Percentiles rank a stretch among this genome's conserved stretches.
Conservation (phyloP, 2,888 invertebrate species). For the Leuctra nigra region DNA sequence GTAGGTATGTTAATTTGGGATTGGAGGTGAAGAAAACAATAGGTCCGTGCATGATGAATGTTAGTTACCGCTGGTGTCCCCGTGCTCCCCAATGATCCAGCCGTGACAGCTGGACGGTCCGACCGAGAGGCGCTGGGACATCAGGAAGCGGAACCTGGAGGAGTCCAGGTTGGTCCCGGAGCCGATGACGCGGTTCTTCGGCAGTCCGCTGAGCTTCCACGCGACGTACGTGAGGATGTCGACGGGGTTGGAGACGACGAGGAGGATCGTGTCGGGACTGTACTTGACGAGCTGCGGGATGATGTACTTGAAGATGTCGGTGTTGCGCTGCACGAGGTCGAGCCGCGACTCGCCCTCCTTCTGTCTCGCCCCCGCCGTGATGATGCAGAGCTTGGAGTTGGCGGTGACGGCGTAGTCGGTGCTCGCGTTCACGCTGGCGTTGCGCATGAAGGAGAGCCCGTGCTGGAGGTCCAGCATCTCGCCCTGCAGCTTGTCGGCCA, state of each 20-base stretch:
- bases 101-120: conserved; percentile 83
- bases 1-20: too few species aligned
- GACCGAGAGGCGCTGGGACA: conserved; percentile 74
- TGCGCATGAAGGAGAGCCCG: conserved; percentile 74
- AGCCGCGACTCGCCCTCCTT: conserved; percentile 84
- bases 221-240: conserved; percentile 89
- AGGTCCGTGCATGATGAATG: too few species aligned
- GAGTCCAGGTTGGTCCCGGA: conserved; percentile 93
- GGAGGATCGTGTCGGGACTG: conserved; percentile 77
- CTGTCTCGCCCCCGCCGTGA: conserved; percentile 89
- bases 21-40: too few species aligned
- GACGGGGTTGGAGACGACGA: conserved; percentile 90
- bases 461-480: conserved; percentile 91
- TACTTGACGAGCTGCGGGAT: conserved; percentile 74
- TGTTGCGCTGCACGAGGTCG: conserved; percentile 82
- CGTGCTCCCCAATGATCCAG: conserved; percentile 93
- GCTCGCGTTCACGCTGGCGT: conserved; percentile 70
- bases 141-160: conserved; percentile 79
- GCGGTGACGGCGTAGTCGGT: conserved; percentile 71
- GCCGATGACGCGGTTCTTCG: conserved; percentile 80
- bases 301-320: conserved; percentile 79
- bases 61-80: conserved; percentile 73
- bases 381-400: conserved; percentile 76
- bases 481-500: conserved; percentile 75
- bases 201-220: conserved; percentile 90